Evolutionary conservation across 2,888 invertebrate species (phyloP), one percentile per base, ranked within the genome.

Genomic region (Acanthopleura granulata): DNA sequence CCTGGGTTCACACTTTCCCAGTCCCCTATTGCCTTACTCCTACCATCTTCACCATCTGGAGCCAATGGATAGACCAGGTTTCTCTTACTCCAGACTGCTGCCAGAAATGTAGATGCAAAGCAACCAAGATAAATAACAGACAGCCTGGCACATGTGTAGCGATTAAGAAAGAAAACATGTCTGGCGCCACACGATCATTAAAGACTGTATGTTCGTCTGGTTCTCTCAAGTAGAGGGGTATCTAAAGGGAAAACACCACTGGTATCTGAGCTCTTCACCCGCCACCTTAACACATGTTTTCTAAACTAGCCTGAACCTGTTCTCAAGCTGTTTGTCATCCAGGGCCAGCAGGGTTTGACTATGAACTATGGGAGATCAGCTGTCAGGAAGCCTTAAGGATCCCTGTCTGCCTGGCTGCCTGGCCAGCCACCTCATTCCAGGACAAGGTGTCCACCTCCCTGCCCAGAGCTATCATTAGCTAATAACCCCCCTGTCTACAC

Each of bases 161-260:
- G 82, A 83, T 83, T 82, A 83, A 79, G 81, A 83, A 82, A 77
- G 80, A 84, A 83, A 85, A 84, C 83, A 85, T 73, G 57, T 74
- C 75, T 82, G 85, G 83, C 83, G 85, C 85, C 85, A 82, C 73
- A 40, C 74, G 75, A 77, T 78, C 81, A 80, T 82, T 85, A 81
- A 74, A 72, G 75, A 70, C 76, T 73, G 78, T 75, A 74, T 76
- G 79, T 75, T 78, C 77, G 80, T 78, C 77, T 77, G 79, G 74
- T 69, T 72, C 29, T 78, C 27, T 76, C 78, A 77, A 51, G 77
- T 78, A 79, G 77, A 71, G 71, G 73, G 75, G 74, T 74, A 76
- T 74, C 73, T 74, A 75, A 66, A 76, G 78, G 62, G 76, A 77
- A 81, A 80, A 81, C 78, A 78, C 77, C 69, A 74, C 74, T 75